Conservation (phyloP, 1,140 invertebrate genomes). For the Lithobius niger region DNA sequence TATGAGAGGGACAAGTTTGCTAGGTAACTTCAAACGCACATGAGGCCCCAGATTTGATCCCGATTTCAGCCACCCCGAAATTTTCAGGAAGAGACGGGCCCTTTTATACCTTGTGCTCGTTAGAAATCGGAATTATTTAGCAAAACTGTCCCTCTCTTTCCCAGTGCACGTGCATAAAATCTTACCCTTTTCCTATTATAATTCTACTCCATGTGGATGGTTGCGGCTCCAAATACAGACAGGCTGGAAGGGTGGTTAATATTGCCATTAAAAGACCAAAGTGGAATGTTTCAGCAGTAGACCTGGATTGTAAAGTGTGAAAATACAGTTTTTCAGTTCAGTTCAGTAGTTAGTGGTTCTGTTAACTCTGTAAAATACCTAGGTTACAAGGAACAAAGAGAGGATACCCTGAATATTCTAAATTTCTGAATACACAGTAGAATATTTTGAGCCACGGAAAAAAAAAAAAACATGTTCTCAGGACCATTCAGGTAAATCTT, state of each 20-base stretch:
- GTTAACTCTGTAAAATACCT: background rate
- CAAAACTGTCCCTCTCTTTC: background rate
- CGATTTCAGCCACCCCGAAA: background rate
- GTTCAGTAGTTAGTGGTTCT: too few relatives aligned
- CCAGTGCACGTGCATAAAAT: constrained; percentile 11
- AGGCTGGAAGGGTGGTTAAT: constrained; percentile 49
- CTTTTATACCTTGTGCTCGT: background rate
- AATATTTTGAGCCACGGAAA: background rate
- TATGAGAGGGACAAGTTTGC: background rate
- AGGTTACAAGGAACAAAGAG: background rate
- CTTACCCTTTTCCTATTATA: constrained; percentile 33
- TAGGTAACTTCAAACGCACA: background rate
- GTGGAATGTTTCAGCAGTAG: constrained; percentile 46
- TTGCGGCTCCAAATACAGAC: constrained; percentile 44
- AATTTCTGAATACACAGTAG: background rate
- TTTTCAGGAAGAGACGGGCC: background rate
- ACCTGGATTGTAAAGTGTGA: constrained; percentile 10
- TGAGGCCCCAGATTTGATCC: too few relatives aligned
- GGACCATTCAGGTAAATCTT: too few relatives aligned
- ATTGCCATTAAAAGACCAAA: constrained; percentile 48
- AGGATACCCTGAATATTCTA: background rate
- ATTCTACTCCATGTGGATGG: constrained; percentile 38
- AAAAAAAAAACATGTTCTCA: background rate
- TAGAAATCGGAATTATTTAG: background rate
- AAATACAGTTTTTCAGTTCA: background rate